These are phyloP conservation scores for Onychostoma macrolepis DNA, from an alignment of 2,113 vertebrate genomes.

Conservation along the genomic window DNA sequence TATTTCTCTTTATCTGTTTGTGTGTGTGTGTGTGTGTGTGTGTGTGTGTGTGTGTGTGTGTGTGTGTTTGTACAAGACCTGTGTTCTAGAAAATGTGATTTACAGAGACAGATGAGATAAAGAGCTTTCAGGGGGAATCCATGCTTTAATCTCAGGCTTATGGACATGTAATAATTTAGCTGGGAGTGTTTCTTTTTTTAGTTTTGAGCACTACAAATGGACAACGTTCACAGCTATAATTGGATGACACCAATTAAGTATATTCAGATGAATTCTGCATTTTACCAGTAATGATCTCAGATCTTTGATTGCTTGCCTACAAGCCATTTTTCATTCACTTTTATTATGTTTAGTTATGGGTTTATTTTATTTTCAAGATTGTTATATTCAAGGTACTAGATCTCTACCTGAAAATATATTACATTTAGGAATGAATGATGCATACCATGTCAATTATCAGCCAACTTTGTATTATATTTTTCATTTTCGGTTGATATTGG, in stretches of 20 bases:
- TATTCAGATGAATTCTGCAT: neutral
- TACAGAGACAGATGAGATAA: slow-evolving; percentile 62
- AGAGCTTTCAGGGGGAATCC: slow-evolving; percentile 31
- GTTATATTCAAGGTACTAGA: neutral
- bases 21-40: slow-evolving; percentile 13
- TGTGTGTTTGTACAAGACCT: neutral
- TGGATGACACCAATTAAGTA: slow-evolving; percentile 51
- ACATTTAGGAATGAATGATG: neutral
- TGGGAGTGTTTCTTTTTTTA: slow-evolving; percentile 61
- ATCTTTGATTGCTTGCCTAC: neutral
- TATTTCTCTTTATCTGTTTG: neutral
- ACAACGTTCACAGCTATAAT: slow-evolving; percentile 60
- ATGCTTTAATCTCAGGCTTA: slow-evolving; percentile 66
- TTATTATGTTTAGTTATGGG: neutral
- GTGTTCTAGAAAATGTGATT: slow-evolving; percentile 63
- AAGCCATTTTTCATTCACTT: neutral
- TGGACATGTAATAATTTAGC: slow-evolving; percentile 59
- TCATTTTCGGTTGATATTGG: neutral
- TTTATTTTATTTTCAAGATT: neutral
- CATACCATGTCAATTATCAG: neutral
- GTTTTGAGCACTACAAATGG: slow-evolving; percentile 61
- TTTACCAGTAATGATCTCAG: neutral
- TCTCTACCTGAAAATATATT: neutral
- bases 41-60: neutral
- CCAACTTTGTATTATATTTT: neutral